Evolutionary conservation across 2,797 vertebrate genomes (phyloP).

Genomic region (Uromys caudimaculatus): DNA sequence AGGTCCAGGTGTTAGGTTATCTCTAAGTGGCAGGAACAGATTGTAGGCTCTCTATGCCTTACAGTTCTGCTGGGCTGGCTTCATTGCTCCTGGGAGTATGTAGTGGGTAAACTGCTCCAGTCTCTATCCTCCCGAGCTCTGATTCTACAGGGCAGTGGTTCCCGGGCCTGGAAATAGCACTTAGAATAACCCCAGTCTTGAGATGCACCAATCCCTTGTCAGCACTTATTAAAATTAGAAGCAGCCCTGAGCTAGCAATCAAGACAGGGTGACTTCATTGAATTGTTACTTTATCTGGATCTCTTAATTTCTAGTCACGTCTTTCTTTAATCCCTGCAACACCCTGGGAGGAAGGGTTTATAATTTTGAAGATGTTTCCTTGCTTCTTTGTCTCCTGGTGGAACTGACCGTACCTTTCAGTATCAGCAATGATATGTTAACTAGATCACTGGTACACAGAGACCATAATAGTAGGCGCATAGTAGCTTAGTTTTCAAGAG

Average conservation of each 20-base stretch:
- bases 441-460: neutral
- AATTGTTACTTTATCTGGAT: neutral
- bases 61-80: neutral
- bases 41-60: neutral
- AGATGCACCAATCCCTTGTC: neutral
- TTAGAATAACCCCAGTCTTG: neutral
- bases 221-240: constrained; percentile 54
- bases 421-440: neutral
- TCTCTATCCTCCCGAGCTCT: neutral
- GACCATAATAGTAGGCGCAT: neutral
- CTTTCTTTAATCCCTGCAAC: neutral
- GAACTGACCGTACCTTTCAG: neutral
- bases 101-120: neutral
- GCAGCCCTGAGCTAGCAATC: neutral
- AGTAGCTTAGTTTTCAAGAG: neutral
- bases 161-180: neutral
- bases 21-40: neutral
- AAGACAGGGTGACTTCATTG: neutral
- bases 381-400: neutral
- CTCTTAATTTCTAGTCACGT: neutral
- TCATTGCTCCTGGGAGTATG: neutral
- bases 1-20: constrained; percentile 27
- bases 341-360: neutral
- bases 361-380: neutral
- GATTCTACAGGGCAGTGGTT: neutral